Evolutionary conservation across 2,888 invertebrate species (phyloP), one percentile per base, ranked within the genome.

Genomic region (Stegophylla sp.): DNA sequence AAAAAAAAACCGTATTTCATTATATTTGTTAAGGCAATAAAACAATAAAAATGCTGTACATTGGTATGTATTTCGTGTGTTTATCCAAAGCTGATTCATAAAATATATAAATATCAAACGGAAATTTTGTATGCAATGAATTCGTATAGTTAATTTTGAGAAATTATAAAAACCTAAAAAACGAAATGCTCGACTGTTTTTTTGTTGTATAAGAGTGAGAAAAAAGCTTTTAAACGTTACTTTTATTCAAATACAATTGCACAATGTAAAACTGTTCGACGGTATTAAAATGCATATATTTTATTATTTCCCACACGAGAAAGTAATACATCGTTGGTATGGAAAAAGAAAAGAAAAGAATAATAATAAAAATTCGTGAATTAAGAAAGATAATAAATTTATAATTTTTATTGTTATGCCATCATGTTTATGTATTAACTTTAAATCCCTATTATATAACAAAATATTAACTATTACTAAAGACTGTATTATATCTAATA

Each of bases 381-480:
- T 23, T 43, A 41, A 56, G 41, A 56, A 56, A 41, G 41, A 41
- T 23, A 23, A 43, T 56, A 56, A 23, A 72, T 72, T 56, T 23
- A 41, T 56, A 23, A 53, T 51, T 51, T 69, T 5, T 34, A 34
- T 34, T 34, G 26, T 51, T 69, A 51, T n/a, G n/a, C 20, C 28
- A 13, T 28, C 51, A n/a, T 53, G 48, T 72, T 72, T 72, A 34
- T 34, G 34, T 34, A 34, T 34, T 3, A 34, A 34, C 34, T 41
- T 41, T 56, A 7, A 72, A 56, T 56, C 41, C 17, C 23, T 26
- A 72, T 72, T 72, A 72, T 56, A 17, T 72, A 56, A 72, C 17
- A 34, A n/a, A 51, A 15, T 66, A 66, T 7, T 15, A 66, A 45
- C 45, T 45, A 45, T 45, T 9, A 45, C 45, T 45, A 45, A 13